Evolutionary conservation across 2,113 vertebrate genomes (phyloP).

Genomic region (Eulemur macaco): DNA sequence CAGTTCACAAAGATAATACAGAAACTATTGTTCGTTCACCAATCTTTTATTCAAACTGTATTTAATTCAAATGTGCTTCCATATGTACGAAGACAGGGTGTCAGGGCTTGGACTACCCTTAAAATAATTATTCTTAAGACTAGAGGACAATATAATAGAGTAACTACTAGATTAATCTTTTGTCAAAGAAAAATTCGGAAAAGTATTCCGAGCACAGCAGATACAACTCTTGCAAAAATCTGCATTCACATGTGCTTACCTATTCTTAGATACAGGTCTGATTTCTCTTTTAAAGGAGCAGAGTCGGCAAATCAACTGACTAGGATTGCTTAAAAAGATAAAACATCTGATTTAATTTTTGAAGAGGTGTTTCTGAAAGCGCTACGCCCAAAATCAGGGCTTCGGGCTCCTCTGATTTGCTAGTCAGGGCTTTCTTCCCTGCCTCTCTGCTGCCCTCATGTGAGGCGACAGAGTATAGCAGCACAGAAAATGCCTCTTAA

Average conservation of each 20-base stretch:
- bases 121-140: neutral
- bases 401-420: conserved; percentile 3
- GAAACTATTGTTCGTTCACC: conserved; percentile 3
- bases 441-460: conserved; percentile 80
- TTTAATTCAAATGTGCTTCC: neutral
- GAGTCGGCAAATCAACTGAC: conserved; percentile 29
- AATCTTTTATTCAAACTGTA: neutral
- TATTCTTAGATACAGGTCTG: neutral
- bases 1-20: neutral
- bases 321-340: conserved; percentile 30
- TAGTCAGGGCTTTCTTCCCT: neutral
- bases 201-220: conserved; percentile 2
- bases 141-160: neutral
- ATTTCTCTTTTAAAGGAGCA: conserved; percentile 49
- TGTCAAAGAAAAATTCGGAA: conserved; percentile 43
- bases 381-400: conserved; percentile 66
- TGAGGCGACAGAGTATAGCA: conserved; percentile 59
- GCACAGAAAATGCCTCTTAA: neutral
- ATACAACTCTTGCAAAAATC: neutral
- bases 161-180: conserved; percentile 3
- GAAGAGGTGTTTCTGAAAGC: conserved; percentile 53
- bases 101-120: neutral
- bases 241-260: neutral
- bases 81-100: neutral
- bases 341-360: conserved; percentile 43